Base-by-base conservation (phyloP, 2,797 vertebrate species). In the Salmo trutta region DNA sequence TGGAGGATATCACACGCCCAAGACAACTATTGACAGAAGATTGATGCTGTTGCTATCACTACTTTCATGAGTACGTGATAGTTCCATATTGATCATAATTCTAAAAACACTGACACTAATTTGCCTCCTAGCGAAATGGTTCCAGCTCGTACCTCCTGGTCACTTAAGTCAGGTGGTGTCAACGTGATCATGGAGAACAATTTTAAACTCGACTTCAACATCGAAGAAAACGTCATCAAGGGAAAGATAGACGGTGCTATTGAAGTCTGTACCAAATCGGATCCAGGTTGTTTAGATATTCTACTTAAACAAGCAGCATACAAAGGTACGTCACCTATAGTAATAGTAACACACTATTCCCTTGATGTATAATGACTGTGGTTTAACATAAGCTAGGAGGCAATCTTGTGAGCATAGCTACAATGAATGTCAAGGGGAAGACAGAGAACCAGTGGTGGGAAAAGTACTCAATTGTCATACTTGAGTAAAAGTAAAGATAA, bases 181-280 rank as follows among this genome's bases (percentile, higher is more conserved):
- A 5, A 0, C 0, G 91, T 89, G 36, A n/a, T 21, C 52, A 51
- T 93, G 2, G 72, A 92, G 3, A 80, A 90, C 27, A 2, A 73
- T n/a, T 93, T 84, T 56, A 0, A 0, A 0, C 0, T 0, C 56
- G 2, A 0, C 17, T 2, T 82, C 33, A 0, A 0, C 0, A 16
- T 85, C 8, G 74, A 0, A 0, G 0, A 15, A 15, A 0, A 0
- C 0, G 0, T 1, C 0, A 0, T 87, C 59, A 0, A 0, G 0
- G 0, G 3, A 27, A 19, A 2, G 36, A 71, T 71, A 52, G 1
- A 4, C 1, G 8, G 2, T 21, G 41, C 41, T 24, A 21, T 71
- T n/a, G 1, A 0, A 5, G 14, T 0, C 69, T 71, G 69, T 24
- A 1, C 10, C 3, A 4, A 1, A 12, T 5, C 0, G 8, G 4